Evolutionary conservation across 2,797 vertebrate species (phyloP).

Genomic region (Amniataba percoides): DNA sequence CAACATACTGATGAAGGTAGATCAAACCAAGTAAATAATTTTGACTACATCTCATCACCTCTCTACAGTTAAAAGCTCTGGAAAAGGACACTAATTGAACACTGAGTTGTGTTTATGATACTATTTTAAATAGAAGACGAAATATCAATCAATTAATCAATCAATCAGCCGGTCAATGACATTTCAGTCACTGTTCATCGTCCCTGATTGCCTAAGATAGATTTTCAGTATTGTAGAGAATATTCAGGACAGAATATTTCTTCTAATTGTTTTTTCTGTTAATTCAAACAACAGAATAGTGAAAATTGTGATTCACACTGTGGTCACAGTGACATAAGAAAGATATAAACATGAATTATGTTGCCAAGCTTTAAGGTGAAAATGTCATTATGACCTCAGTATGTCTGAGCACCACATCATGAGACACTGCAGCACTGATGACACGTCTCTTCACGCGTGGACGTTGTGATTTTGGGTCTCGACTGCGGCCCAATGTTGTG

Average conservation of each 20-base stretch:
- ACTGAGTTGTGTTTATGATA: neutral
- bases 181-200: neutral
- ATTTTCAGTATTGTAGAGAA: neutral
- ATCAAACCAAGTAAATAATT: neutral
- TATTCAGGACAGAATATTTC: neutral
- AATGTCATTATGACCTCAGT: neutral
- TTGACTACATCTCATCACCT: neutral
- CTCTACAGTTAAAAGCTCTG: neutral
- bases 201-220: neutral
- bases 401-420: constrained; percentile 17
- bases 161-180: too few relatives aligned
- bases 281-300: neutral
- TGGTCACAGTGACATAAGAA: neutral
- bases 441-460: neutral
- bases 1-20: neutral
- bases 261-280: neutral
- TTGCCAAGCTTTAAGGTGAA: neutral
- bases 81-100: neutral
- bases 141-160: neutral
- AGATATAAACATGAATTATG: neutral
- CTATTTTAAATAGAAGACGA: constrained; percentile 3
- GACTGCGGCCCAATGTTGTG: constrained; percentile 11
- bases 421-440: constrained; percentile 1
- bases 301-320: neutral
- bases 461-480: constrained; percentile 13